A percentile compares a stretch with the other conserved stretches of the same genome.
phyloP scores from a whole-genome alignment of 2,113 vertebrate species.

The Forbesichthys agassizii region DNA sequence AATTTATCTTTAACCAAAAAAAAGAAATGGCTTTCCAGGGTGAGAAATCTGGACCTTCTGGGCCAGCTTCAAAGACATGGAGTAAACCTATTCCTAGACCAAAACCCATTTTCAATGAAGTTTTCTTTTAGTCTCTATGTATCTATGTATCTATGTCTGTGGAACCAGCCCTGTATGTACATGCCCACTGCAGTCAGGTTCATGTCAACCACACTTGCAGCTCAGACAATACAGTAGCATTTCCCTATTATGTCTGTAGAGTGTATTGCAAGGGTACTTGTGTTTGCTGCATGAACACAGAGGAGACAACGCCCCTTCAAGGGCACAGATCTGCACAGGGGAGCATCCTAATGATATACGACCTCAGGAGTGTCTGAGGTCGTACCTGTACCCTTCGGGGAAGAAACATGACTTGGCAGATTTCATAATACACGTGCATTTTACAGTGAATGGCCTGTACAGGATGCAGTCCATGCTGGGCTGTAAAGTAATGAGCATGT shows the following conservation, averaged over 20 bases:
- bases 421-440: slow-evolving; percentile 1
- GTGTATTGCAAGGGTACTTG: slow-evolving; percentile 29
- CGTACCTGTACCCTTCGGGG: slow-evolving; percentile 3
- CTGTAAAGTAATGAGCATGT: slow-evolving; percentile 19
- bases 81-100: too few relatives aligned
- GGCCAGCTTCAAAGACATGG: too few relatives aligned
- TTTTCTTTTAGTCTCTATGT: too few relatives aligned
- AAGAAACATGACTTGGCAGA: slow-evolving; percentile 13
- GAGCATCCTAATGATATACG: not conserved
- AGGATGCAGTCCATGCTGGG: slow-evolving; percentile 4
- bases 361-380: not conserved
- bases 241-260: slow-evolving; percentile 45
- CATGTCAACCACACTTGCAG: slow-evolving; percentile 32
- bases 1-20: not conserved
- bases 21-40: slow-evolving; percentile 17
- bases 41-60: not conserved
- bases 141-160: too few relatives aligned
- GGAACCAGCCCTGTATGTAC: too few relatives aligned
- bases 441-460: not conserved
- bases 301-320: slow-evolving; percentile 1
- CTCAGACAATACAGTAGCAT: slow-evolving; percentile 32
- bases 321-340: not conserved
- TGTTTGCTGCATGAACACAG: slow-evolving; percentile 22
- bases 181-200: slow-evolving; percentile 33
- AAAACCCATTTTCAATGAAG: too few relatives aligned